A percentile compares a stretch with the other conserved stretches of the same genome.
phyloP scores from a whole-genome alignment of 2,113 vertebrate species.

The Glaucidium brasilianum region DNA sequence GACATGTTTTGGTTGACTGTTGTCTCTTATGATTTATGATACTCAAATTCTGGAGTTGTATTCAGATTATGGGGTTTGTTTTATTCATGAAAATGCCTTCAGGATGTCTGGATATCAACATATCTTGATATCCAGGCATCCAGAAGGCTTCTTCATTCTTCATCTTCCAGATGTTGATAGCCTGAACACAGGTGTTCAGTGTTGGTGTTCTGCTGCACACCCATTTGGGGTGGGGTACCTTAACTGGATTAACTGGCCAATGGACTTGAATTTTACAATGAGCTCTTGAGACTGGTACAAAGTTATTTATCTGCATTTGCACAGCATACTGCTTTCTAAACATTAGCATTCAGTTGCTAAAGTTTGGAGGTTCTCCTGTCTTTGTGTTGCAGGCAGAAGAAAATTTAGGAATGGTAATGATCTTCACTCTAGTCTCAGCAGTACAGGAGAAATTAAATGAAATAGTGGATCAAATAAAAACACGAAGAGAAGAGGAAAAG shows the following conservation, averaged over 20 bases:
- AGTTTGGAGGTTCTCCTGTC: background rate
- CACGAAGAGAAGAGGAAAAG: conserved; percentile 89
- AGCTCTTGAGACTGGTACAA: background rate
- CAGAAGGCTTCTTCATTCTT: too few relatives aligned
- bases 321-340: background rate
- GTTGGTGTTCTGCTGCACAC: background rate
- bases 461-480: conserved; percentile 93
- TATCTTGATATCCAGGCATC: too few relatives aligned
- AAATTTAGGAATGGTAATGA: conserved; percentile 98
- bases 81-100: background rate
- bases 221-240: background rate
- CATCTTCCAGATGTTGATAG: background rate
- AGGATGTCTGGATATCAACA: background rate
- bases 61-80: background rate
- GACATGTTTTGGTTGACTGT: background rate
- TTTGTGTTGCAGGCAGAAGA: conserved; percentile 84
- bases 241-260: background rate
- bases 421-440: conserved; percentile 94
- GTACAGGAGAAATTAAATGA: conserved; percentile 97
- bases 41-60: background rate
- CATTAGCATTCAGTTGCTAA: background rate
- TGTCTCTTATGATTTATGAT: background rate
- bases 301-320: background rate
- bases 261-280: background rate
- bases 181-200: background rate